These are phyloP conservation scores for Kryptopterus vitreolus DNA, from an alignment of 2,797 vertebrate species.

Conservation along the genomic window DNA sequence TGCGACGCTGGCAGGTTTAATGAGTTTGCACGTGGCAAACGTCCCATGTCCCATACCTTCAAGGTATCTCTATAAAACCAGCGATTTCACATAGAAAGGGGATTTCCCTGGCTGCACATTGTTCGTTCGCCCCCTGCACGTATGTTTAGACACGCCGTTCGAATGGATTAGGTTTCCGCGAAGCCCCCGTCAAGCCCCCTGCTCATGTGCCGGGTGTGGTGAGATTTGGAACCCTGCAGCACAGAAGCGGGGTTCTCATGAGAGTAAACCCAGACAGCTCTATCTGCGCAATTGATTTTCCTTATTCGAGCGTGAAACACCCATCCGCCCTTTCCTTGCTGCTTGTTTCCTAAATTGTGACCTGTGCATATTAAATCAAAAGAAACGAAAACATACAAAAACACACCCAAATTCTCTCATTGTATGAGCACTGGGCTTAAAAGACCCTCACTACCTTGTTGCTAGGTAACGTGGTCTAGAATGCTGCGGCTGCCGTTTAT, in stretches of 20 bases:
- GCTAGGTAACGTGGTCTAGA: slow-evolving; percentile 79
- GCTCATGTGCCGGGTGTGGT: slow-evolving; percentile 17
- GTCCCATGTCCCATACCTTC: background rate
- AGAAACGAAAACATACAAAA: background rate
- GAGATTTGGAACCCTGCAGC: slow-evolving; percentile 33
- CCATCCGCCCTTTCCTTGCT: slow-evolving; percentile 27
- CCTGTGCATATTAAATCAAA: slow-evolving; percentile 64
- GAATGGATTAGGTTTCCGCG: background rate
- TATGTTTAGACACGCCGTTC: background rate
- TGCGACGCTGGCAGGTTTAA: slow-evolving; percentile 8
- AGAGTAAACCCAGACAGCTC: slow-evolving; percentile 34
- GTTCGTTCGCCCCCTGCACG: background rate
- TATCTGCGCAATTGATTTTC: slow-evolving; percentile 25
- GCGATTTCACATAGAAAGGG: background rate
- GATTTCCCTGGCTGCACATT: background rate
- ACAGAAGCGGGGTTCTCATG: slow-evolving; percentile 25
- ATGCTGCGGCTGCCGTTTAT: slow-evolving; percentile 76
- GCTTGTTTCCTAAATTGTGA: slow-evolving; percentile 53
- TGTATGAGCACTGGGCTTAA: slow-evolving; percentile 71
- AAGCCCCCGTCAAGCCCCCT: slow-evolving; percentile 19
- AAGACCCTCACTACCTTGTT: slow-evolving; percentile 73
- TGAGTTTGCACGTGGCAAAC: background rate
- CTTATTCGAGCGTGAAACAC: slow-evolving; percentile 53
- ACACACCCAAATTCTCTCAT: slow-evolving; percentile 66
- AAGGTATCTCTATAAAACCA: background rate